Evolutionary conservation across 2,888 invertebrate genomes (phyloP), one percentile per base, ranked within the genome.

Genomic region (Heliconius charithonia): DNA sequence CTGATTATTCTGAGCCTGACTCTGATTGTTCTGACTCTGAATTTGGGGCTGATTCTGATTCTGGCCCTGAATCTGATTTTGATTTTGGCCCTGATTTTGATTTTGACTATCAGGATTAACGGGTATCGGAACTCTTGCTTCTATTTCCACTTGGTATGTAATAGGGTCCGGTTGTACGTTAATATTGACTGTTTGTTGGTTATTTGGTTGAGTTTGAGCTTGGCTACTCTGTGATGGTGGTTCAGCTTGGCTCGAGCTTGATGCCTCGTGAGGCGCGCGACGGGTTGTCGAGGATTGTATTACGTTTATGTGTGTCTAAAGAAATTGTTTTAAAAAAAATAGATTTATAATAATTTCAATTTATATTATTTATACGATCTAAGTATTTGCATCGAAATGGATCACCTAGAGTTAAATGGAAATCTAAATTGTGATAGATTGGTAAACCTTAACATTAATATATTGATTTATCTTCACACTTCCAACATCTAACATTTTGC

Each of bases 101-200:
- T 78, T 75, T 77, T 79, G 77, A 78, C 86, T 89, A 77, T 90
- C 91, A 59, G 91, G 82, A 45, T 90, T 89, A 75, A 90, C 85
- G 63, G 91, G 88, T 32, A 91, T 87, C 10, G 92, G 91, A 79
- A 91, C 88, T 83, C 90, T 86, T 56, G 91, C 89, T 79, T 90
- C 92, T 81, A 92, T 91, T 82, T 92, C 92, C 80, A 92, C 88
- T 87, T 92, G 91, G 80, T 90, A 91, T 0, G 88, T 88, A 76
- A 88, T 82, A 4, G 91, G 89, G 62, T 89, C 88, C 77, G 90
- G 87, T 85, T 86, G 78, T 29, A 79, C 74, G 25, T 79, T 81
- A 45, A 81, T 80, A 75, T 83, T 83, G 63, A 83, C 79, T 77
- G 87, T 87, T 79, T 88, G 87, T 82, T 86, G 87, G 67, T 86